A percentile compares a stretch with the other conserved stretches of the same genome.
Conservation (phyloP, 2,888 invertebrate species). For the Choristoneura rosaceana region DNA sequence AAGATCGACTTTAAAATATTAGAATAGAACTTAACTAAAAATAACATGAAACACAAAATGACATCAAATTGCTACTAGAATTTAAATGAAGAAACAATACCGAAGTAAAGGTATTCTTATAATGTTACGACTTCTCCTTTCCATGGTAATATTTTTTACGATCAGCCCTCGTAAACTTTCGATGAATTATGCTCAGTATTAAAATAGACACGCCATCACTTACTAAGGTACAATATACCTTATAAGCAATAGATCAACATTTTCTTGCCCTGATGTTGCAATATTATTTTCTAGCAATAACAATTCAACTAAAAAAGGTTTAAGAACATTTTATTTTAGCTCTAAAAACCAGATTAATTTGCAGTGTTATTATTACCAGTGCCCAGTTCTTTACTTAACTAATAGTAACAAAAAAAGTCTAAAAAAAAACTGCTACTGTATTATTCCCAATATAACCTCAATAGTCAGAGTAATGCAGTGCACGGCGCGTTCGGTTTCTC, state of each 20-base stretch:
- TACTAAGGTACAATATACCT: not conserved
- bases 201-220: conserved; percentile 45
- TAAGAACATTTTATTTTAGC: no score
- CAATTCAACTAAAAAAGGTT: no score
- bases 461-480: conserved; percentile 19
- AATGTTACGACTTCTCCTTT: conserved; percentile 66
- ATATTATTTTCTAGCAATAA: not conserved
- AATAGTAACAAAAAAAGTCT: no score
- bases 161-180: conserved; percentile 57
- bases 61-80: conserved; percentile 53
- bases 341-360: no score
- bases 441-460: no score
- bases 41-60: not conserved
- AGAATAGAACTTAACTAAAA: not conserved
- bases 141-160: conserved; percentile 73
- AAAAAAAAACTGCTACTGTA: no score
- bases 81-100: conserved; percentile 63
- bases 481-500: conserved; percentile 19
- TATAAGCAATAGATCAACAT: no score
- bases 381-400: no score
- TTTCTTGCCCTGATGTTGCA: not conserved
- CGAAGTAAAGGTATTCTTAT: conserved; percentile 55
- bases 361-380: no score
- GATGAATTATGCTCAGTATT: conserved; percentile 54
- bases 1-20: not conserved